phyloP scores from a whole-genome alignment of 2,113 vertebrate genomes.

The Centrocercus urophasianus region DNA sequence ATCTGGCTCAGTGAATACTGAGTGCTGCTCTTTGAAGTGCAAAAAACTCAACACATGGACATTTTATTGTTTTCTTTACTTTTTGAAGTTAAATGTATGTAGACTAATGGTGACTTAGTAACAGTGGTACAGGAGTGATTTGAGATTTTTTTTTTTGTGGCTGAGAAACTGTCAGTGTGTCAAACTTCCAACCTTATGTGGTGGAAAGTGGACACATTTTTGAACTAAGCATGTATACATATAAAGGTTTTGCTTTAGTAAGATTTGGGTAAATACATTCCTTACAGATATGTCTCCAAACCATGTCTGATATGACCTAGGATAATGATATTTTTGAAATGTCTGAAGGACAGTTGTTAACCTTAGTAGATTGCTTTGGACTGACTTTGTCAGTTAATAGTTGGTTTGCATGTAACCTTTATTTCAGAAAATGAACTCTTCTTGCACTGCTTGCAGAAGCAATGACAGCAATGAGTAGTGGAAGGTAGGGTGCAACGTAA shows the following conservation, averaged over 20 bases:
- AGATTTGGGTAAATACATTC: not conserved
- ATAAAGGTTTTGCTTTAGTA: not conserved
- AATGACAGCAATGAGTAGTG: not conserved
- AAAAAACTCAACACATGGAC: not conserved
- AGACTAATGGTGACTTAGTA: not conserved
- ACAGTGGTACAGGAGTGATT: not conserved
- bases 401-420: not conserved
- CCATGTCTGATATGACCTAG: not conserved
- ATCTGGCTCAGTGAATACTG: not conserved
- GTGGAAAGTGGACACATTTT: not conserved
- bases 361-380: not conserved
- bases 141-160: not conserved
- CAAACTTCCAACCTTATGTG: not conserved
- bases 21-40: not conserved
- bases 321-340: not conserved
- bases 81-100: not conserved
- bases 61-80: not conserved
- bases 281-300: not conserved
- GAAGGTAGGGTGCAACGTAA: accelerated
- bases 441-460: not conserved
- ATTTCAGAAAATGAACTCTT: not conserved
- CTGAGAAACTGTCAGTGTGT: not conserved
- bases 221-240: not conserved
- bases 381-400: not conserved
- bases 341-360: not conserved